Conservation (phyloP, 37 sponge, comb jelly and placozoan genomes). For the Ianthella basta region DNA sequence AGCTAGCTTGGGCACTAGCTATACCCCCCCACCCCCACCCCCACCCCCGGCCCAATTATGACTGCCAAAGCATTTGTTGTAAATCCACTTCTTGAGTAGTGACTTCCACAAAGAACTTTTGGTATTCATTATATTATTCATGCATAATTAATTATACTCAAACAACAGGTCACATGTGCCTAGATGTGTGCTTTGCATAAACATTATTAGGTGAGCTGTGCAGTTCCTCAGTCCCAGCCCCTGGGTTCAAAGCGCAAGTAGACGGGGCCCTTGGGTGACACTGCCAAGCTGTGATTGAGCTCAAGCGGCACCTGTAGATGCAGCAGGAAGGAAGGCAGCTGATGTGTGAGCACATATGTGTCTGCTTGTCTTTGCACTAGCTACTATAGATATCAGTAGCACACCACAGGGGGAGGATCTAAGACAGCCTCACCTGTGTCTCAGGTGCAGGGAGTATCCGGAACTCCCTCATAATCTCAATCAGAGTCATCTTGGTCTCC, state of each 20-base stretch:
- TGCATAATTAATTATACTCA: too few species aligned
- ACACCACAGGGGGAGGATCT: not conserved
- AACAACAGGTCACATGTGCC: too few species aligned
- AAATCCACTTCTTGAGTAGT: too few species aligned
- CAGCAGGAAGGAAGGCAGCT: not conserved
- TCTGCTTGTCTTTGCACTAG: conserved; percentile 3
- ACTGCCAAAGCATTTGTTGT: too few species aligned
- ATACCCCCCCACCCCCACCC: too few species aligned
- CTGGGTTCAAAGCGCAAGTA: not conserved
- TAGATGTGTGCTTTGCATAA: too few species aligned
- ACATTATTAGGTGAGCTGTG: too few species aligned
- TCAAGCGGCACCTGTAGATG: not conserved
- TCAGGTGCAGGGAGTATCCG: not conserved
- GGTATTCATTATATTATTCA: too few species aligned
- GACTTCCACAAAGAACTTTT: too few species aligned
- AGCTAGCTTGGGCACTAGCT: too few species aligned
- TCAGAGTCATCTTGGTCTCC: not conserved
- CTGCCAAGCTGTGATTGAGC: not conserved
- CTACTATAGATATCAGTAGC: too few species aligned
- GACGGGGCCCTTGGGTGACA: not conserved
- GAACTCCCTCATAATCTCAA: conserved; percentile 19
- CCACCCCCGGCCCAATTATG: too few species aligned
- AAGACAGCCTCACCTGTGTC: not conserved
- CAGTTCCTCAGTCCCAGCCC: not conserved
- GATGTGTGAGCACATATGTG: conserved; percentile 6